Base-by-base conservation (phyloP, 2,888 invertebrate genomes). In the Cremastinae sp. region DNA sequence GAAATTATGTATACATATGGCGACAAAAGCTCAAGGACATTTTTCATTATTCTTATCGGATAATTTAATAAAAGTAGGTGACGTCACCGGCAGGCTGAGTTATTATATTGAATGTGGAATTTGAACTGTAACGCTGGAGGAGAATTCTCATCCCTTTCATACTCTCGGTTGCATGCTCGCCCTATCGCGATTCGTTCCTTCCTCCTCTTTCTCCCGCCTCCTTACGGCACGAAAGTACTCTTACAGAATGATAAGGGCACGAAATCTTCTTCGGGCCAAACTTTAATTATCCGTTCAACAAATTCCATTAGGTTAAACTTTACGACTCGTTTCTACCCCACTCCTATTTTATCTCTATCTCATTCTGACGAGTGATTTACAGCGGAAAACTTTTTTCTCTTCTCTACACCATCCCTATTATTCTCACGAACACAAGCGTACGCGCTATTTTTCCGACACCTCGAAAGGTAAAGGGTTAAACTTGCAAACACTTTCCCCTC, bases 281-380 rank as follows among this genome's bases (percentile, higher is more conserved):
- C 74, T 79, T 78, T 71, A 79, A 79, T 78, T 79, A 79, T 78
- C 62, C 78, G 74, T 75, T 66, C 73, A 75, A 79, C 79, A 79
- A 78, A 79, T 75, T 79, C 72, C 75, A 78, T 79, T 78, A 79
- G 62, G 71, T 18, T 47, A 37, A 75, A 79, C 74, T 79, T 78
- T 76, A 66, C 69, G 73, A 39, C 35, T 37, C 16, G 28, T 2
- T 16, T 43, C 41, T 61, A n/a, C 47, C 55, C 7, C 22, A n/a
- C 41, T 58, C 66, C 62, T 51, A 61, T 71, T 75, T 59, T 49
- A 61, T 71, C 71, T 47, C 35, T 47, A 47, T 41, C 41, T 58
- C 41, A 22, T 47, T 59, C 12, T 3, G n/a, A n/a, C 35, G 18
- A 43, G 55, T 56, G 55, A 71, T 75, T 47, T 66, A 75, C 61